These are phyloP conservation scores for Lamellibrachia satsuma DNA, from an alignment of 2,888 invertebrate species.

Conservation along the genomic window DNA sequence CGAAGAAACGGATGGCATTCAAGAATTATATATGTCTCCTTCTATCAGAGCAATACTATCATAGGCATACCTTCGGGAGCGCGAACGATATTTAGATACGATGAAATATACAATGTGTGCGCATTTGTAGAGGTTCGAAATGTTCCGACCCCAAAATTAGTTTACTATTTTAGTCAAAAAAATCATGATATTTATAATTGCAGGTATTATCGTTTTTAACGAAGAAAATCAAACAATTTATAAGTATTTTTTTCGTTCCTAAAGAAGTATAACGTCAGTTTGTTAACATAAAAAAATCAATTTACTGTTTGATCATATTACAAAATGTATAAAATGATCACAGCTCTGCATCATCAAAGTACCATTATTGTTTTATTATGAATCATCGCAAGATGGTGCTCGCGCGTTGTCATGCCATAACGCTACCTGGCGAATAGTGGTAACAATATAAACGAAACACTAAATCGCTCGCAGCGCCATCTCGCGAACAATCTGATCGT, in stretches of 20 bases:
- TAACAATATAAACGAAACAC: neutral
- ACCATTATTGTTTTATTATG: neutral
- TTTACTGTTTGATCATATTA: too few relatives aligned
- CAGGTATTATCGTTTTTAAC: too few relatives aligned
- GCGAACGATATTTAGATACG: too few relatives aligned
- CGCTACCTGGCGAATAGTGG: neutral
- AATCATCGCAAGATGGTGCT: neutral
- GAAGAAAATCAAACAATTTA: neutral
- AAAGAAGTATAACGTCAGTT: neutral
- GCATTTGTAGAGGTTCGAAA: neutral
- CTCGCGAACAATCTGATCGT: neutral
- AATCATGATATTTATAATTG: too few relatives aligned
- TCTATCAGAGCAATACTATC: neutral
- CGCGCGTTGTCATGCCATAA: neutral
- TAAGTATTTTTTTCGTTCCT: neutral
- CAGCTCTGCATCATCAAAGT: neutral
- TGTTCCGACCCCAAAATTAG: neutral
- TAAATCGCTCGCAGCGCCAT: neutral
- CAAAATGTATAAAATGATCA: neutral
- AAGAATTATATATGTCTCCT: neutral
- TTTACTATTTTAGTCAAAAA: neutral
- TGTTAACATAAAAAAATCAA: too few relatives aligned
- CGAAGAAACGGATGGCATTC: neutral
- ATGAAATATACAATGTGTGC: neutral
- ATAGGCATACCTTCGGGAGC: neutral